These are phyloP conservation scores for Ceratina australensis DNA, from an alignment of 1,140 invertebrate species.

Conservation along the genomic window DNA sequence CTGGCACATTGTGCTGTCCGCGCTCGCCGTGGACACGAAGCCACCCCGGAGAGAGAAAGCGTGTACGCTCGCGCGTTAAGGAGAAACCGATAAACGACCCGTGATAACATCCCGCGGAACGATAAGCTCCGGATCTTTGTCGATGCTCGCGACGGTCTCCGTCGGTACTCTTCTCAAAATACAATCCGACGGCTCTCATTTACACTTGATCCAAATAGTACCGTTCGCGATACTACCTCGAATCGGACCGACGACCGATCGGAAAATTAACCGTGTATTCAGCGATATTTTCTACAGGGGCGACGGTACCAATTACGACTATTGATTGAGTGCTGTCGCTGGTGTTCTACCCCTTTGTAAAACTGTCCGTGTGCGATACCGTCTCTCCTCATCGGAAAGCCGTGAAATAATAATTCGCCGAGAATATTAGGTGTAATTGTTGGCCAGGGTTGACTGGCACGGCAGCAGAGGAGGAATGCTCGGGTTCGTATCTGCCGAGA, in stretches of 20 bases:
- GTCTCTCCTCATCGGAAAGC: background rate
- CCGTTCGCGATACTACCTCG: constrained; percentile 28
- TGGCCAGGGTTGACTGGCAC: background rate
- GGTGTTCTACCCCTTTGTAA: background rate
- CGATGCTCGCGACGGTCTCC: too few relatives aligned
- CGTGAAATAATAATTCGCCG: constrained; percentile 25
- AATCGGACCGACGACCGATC: constrained; percentile 25
- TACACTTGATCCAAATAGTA: constrained; percentile 4
- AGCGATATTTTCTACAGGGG: constrained; percentile 12
- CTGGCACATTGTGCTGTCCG: constrained; percentile 55
- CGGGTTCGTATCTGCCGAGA: background rate
- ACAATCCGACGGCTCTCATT: constrained; percentile 11
- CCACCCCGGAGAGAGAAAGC: background rate
- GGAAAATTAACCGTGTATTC: constrained; percentile 38
- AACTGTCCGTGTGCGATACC: background rate
- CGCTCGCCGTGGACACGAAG: constrained; percentile 1
- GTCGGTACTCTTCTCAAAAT: background rate
- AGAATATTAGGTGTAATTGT: constrained; percentile 18
- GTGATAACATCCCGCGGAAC: constrained; percentile 18
- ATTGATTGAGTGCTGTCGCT: constrained; percentile 34
- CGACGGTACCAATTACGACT: constrained; percentile 38
- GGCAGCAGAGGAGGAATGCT: background rate
- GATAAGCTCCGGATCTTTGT: background rate
- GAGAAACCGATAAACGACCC: constrained; percentile 9
- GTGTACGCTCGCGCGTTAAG: constrained; percentile 8